Evolutionary conservation across 2,113 vertebrate genomes (phyloP).

Genomic region (Trichechus manatus): DNA sequence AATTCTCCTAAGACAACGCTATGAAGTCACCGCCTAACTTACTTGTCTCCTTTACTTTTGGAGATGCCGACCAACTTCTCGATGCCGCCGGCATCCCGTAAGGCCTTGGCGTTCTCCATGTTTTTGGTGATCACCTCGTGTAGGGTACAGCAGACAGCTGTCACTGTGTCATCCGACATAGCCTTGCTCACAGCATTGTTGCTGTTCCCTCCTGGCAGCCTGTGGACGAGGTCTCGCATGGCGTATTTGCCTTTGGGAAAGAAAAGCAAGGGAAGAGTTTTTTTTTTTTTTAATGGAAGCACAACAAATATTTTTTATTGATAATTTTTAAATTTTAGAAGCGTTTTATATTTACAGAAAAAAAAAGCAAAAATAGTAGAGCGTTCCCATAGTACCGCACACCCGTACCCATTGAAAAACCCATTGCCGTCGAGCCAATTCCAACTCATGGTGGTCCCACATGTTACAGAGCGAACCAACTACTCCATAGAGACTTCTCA

Average conservation of each 20-base stretch:
- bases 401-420: too few relatives aligned
- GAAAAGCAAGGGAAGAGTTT: conserved; percentile 63
- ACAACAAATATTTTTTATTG: too few relatives aligned
- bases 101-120: conserved; percentile 99
- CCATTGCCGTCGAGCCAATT: too few relatives aligned
- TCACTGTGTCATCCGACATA: conserved; percentile 99
- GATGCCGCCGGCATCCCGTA: conserved; percentile 97
- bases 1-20: conserved; percentile 38
- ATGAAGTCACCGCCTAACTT: conserved; percentile 84
- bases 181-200: conserved; percentile 93
- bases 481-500: too few relatives aligned
- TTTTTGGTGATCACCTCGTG: conserved; percentile 99
- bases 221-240: conserved; percentile 98
- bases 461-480: too few relatives aligned
- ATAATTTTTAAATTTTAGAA: too few relatives aligned
- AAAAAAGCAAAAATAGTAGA: too few relatives aligned
- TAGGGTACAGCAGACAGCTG: conserved; percentile 98
- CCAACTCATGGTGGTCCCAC: too few relatives aligned
- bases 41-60: conserved; percentile 99
- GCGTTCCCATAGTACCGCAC: too few relatives aligned
- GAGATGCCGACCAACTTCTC: conserved; percentile 99
- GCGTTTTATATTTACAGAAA: too few relatives aligned
- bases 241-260: conserved; percentile 95
- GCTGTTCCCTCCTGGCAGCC: conserved; percentile 95
- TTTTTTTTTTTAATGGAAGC: too few relatives aligned